A percentile compares a stretch with the other conserved stretches of the same genome.
Conservation (phyloP, 1,140 invertebrate genomes). For the Eriosoma lanigerum region DNA sequence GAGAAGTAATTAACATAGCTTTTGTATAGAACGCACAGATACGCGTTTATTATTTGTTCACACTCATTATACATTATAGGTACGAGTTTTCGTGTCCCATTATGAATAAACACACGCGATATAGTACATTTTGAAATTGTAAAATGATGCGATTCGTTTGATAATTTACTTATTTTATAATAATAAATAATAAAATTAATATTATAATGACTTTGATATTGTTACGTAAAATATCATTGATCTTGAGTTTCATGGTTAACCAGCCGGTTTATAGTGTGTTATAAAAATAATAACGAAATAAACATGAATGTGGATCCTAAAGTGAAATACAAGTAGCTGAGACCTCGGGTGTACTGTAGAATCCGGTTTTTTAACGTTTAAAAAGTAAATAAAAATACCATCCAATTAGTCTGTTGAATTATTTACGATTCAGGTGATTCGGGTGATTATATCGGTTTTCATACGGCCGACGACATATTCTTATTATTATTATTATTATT, state of each 20-base stretch:
- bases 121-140: too few species aligned
- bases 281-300: constrained; percentile 40
- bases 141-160: too few species aligned
- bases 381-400: constrained; percentile 49
- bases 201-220: constrained; percentile 19
- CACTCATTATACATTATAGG: too few species aligned
- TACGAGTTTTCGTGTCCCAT: too few species aligned
- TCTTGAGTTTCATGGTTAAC: constrained; percentile 33
- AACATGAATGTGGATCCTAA: constrained; percentile 40
- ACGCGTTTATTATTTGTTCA: too few species aligned
- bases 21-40: too few species aligned
- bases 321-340: constrained; percentile 48
- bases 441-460: constrained; percentile 45
- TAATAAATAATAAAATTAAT: too few species aligned
- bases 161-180: too few species aligned
- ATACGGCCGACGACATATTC: constrained; percentile 6
- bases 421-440: constrained; percentile 49
- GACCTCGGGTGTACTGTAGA: constrained; percentile 9
- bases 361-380: constrained; percentile 43
- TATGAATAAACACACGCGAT: too few species aligned
- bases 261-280: constrained; percentile 7
- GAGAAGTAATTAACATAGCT: too few species aligned
- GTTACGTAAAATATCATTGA: constrained; percentile 7
- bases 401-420: constrained; percentile 51
- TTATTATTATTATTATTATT: constrained; percentile 22